Conservation (phyloP, 2,113 vertebrate species). For the Pseudorasbora parva region DNA sequence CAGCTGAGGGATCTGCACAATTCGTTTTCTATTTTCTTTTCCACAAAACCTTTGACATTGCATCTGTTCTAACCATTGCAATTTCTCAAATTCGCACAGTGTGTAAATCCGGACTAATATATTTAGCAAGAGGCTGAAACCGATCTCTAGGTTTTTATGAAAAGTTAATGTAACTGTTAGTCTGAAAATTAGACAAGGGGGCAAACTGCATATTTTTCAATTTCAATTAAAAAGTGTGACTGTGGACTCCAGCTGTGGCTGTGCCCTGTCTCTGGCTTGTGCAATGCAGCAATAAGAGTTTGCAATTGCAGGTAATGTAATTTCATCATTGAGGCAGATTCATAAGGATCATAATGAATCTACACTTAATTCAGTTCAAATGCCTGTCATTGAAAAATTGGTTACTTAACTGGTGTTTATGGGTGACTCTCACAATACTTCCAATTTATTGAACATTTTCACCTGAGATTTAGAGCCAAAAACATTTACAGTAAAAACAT, state of each 20-base stretch:
- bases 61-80: conserved; percentile 1
- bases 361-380: no score
- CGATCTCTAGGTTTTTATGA: background rate
- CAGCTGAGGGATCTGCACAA: background rate
- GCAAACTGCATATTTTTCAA: conserved; percentile 2
- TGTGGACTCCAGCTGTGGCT: background rate
- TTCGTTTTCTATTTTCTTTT: conserved; percentile 6
- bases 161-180: background rate
- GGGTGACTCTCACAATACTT: no score
- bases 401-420: no score
- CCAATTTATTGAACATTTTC: no score
- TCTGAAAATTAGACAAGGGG: conserved; percentile 22
- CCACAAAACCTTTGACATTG: conserved; percentile 16
- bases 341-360: conserved; percentile 15
- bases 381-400: no score
- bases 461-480: no score
- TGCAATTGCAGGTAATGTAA: conserved; percentile 36
- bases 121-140: conserved; percentile 10
- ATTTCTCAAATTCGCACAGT: background rate
- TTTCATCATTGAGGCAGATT: background rate
- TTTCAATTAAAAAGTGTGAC: conserved; percentile 26
- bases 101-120: background rate
- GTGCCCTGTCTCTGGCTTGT: background rate
- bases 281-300: conserved; percentile 11
- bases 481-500: no score